These are phyloP conservation scores for Synanthedon tipuliformis DNA, from an alignment of 2,888 invertebrate genomes.

Conservation along the genomic window DNA sequence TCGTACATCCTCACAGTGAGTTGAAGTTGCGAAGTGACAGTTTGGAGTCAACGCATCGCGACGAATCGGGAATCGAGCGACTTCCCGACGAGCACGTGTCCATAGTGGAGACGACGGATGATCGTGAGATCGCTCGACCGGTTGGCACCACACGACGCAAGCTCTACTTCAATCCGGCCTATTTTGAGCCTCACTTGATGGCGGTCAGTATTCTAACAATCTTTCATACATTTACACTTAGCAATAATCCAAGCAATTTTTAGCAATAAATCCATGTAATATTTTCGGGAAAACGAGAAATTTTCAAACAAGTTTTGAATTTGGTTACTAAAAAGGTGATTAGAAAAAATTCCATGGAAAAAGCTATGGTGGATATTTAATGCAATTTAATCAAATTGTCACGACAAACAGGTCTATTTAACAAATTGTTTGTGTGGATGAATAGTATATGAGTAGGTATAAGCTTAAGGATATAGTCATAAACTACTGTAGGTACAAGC, in stretches of 20 bases:
- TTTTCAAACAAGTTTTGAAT: background rate
- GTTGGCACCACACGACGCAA: constrained; percentile 81
- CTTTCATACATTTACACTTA: too few species aligned
- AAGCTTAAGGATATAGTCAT: too few species aligned
- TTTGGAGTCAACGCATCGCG: constrained; percentile 51
- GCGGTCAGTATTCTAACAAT: constrained; percentile 67
- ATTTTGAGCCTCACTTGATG: constrained; percentile 88
- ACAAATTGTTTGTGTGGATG: too few species aligned
- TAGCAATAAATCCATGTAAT: background rate
- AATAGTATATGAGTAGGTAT: too few species aligned
- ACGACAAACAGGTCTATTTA: too few species aligned
- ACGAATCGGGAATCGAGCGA: constrained; percentile 74
- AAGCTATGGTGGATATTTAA: too few species aligned
- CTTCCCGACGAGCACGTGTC: constrained; percentile 88
- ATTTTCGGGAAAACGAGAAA: background rate
- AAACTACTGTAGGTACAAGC: background rate
- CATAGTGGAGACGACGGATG: constrained; percentile 84
- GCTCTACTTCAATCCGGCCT: constrained; percentile 90
- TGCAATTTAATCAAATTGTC: too few species aligned
- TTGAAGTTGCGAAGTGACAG: constrained; percentile 40
- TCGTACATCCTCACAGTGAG: constrained; percentile 74
- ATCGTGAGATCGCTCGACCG: constrained; percentile 75
- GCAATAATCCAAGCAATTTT: too few species aligned
- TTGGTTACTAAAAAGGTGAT: too few species aligned
- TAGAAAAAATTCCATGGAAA: too few species aligned